phyloP scores from a whole-genome alignment of 2,888 invertebrate genomes.

The Hydraecia micacea region DNA sequence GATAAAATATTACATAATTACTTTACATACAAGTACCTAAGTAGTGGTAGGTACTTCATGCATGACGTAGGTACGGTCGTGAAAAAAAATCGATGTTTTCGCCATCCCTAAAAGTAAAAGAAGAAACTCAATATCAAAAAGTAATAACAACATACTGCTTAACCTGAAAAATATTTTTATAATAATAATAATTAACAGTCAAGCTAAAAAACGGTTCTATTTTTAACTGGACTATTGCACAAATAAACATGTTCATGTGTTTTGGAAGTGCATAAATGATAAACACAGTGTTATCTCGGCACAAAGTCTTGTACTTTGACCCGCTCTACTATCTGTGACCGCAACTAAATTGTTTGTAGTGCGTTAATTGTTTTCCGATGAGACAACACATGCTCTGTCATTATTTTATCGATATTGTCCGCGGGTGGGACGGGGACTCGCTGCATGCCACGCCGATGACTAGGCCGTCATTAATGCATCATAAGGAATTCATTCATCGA shows the following conservation, averaged over 20 bases:
- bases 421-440: slow-evolving; percentile 60
- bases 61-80: not conserved
- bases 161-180: not conserved
- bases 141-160: not conserved
- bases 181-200: not conserved
- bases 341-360: slow-evolving; percentile 70
- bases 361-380: slow-evolving; percentile 76
- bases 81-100: not conserved
- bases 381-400: slow-evolving; percentile 66
- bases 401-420: slow-evolving; percentile 68
- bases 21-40: not conserved
- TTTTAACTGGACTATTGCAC: slow-evolving; percentile 42
- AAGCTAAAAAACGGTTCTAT: slow-evolving; percentile 28
- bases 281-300: slow-evolving; percentile 72
- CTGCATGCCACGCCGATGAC: slow-evolving; percentile 67
- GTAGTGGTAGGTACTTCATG: not conserved
- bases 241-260: slow-evolving; percentile 60
- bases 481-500: slow-evolving; percentile 64
- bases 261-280: slow-evolving; percentile 68
- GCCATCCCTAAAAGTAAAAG: not conserved
- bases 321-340: slow-evolving; percentile 70
- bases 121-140: not conserved
- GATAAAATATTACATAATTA: slow-evolving; percentile 19
- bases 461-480: slow-evolving; percentile 57
- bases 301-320: slow-evolving; percentile 80